Conservation (phyloP, 2,888 invertebrate genomes). For the Drosophila meridiana region DNA sequence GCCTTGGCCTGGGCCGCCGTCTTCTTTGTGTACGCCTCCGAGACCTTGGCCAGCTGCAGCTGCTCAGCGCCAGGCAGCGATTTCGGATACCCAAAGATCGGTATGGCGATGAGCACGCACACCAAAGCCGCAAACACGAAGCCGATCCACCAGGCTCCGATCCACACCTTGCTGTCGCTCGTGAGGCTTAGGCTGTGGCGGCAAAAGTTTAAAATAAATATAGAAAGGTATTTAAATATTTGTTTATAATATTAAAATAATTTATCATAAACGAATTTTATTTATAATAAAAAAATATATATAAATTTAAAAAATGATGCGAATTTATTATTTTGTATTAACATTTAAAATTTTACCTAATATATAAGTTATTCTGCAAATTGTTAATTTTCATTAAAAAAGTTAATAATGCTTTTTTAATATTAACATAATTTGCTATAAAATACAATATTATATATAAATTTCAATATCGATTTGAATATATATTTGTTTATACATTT, state of each 20-base stretch:
- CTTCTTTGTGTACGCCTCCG: slow-evolving; percentile 88
- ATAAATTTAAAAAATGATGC: too few relatives aligned
- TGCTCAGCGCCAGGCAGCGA: slow-evolving; percentile 90
- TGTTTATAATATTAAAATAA: background rate
- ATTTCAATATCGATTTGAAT: too few relatives aligned
- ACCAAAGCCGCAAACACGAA: slow-evolving; percentile 89
- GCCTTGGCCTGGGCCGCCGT: slow-evolving; percentile 83
- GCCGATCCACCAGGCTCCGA: slow-evolving; percentile 95
- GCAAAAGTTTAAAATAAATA: background rate
- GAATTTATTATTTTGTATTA: too few relatives aligned
- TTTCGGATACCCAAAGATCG: slow-evolving; percentile 90
- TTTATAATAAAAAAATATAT: background rate
- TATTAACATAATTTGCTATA: too few relatives aligned
- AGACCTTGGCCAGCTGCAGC: slow-evolving; percentile 88
- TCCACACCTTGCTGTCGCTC: slow-evolving; percentile 90
- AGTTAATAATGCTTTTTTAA: too few relatives aligned
- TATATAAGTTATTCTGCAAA: too few relatives aligned
- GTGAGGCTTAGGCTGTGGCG: slow-evolving; percentile 88
- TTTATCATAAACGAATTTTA: background rate
- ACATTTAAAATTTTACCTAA: too few relatives aligned
- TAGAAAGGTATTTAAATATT: background rate
- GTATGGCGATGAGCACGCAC: slow-evolving; percentile 89
- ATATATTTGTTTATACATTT: too few relatives aligned
- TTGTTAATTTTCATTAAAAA: too few relatives aligned
- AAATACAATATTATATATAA: too few relatives aligned